Evolutionary conservation across 2,888 invertebrate genomes (phyloP).

Genomic region (Drosophila borealis): DNA sequence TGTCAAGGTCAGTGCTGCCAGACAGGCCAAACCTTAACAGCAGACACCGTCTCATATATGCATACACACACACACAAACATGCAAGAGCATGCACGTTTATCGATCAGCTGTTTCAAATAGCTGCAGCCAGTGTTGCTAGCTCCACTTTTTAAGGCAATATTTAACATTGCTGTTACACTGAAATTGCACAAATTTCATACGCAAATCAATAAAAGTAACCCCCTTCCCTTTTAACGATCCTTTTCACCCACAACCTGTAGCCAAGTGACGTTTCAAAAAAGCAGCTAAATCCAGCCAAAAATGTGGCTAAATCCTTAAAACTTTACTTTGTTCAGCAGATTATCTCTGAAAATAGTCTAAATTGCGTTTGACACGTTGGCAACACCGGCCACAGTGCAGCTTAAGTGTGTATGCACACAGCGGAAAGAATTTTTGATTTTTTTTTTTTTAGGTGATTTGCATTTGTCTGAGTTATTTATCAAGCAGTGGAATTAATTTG

Average conservation of each 20-base stretch:
- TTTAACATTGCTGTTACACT: no score
- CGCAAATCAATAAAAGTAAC: no score
- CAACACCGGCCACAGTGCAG: not conserved
- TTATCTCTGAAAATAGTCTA: no score
- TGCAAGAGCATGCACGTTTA: not conserved
- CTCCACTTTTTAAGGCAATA: no score
- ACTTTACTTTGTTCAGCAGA: no score
- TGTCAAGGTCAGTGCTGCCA: slow-evolving; percentile 52
- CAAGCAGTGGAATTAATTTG: slow-evolving; percentile 2
- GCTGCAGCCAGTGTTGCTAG: slow-evolving; percentile 7
- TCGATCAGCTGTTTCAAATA: slow-evolving; percentile 37
- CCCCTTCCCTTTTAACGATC: no score
- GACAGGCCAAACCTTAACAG: slow-evolving; percentile 26
- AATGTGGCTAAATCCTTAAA: no score
- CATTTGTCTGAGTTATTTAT: slow-evolving; percentile 9
- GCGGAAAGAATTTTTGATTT: not conserved
- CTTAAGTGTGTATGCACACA: not conserved
- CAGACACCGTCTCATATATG: not conserved
- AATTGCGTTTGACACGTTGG: not conserved
- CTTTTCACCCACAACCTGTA: no score
- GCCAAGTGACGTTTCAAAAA: no score
- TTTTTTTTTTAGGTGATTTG: not conserved
- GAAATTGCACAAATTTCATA: no score
- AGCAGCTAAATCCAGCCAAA: no score
- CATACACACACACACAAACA: not conserved